Percentiles rank a stretch among this genome's conserved stretches.
These are phyloP conservation scores for Plutella xylostella DNA, from an alignment of 2,888 invertebrate species.

Conservation along the genomic window DNA sequence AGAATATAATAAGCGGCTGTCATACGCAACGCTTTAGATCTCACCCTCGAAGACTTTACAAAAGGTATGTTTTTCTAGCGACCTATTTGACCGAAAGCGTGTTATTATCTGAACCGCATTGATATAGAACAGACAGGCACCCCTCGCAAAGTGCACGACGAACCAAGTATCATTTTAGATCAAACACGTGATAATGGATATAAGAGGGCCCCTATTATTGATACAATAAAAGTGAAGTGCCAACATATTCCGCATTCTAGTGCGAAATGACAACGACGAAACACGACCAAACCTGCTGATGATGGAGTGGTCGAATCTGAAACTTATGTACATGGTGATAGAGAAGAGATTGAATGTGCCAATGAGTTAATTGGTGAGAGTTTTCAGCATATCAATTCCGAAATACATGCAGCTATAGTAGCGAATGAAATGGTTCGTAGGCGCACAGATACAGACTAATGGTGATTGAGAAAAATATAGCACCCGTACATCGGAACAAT, in stretches of 20 bases:
- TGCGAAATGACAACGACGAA: constrained; percentile 38
- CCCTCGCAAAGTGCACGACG: constrained; percentile 35
- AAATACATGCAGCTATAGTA: constrained; percentile 36
- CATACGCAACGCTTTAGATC: neutral
- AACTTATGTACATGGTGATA: constrained; percentile 16
- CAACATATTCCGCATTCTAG: constrained; percentile 68
- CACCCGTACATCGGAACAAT: constrained; percentile 41
- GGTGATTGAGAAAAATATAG: constrained; percentile 70
- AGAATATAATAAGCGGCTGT: neutral
- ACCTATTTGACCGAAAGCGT: constrained; percentile 5
- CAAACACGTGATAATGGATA: constrained; percentile 68
- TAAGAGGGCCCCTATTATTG: constrained; percentile 70
- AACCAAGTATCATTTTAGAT: constrained; percentile 67
- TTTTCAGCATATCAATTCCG: constrained; percentile 36
- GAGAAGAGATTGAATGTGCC: constrained; percentile 21
- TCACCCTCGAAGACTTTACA: neutral
- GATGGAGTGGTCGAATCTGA: constrained; percentile 17
- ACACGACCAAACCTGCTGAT: constrained; percentile 32
- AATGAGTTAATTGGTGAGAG: constrained; percentile 28
- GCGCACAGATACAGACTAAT: constrained; percentile 64
- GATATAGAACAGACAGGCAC: constrained; percentile 31
- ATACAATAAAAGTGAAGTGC: constrained; percentile 71
- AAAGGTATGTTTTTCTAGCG: neutral
- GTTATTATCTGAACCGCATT: neutral
- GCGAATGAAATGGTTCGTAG: constrained; percentile 53